These are phyloP conservation scores for Charaxes varanes DNA, from an alignment of 1,140 invertebrate genomes.

Conservation along the genomic window DNA sequence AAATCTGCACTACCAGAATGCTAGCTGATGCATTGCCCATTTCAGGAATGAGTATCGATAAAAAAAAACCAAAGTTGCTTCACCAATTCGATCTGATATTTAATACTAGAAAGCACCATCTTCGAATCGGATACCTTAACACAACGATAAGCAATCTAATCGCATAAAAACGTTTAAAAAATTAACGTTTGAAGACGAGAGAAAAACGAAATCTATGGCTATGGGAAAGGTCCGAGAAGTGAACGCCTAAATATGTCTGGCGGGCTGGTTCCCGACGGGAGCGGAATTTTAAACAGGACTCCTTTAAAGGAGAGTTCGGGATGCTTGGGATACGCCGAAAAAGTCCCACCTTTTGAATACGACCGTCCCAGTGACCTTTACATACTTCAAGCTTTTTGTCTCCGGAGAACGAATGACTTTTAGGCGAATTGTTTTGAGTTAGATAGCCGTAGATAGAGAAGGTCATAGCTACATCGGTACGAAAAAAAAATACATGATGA, in stretches of 20 bases:
- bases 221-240: conserved; percentile 7
- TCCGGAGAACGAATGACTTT: neutral
- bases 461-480: too few relatives aligned
- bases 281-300: conserved; percentile 7
- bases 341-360: conserved; percentile 3
- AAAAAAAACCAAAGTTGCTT: too few relatives aligned
- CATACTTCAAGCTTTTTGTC: conserved; percentile 1
- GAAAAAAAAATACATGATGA: too few relatives aligned
- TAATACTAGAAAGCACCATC: too few relatives aligned
- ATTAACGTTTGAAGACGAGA: neutral
- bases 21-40: too few relatives aligned
- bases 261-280: conserved; percentile 3
- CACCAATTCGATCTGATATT: too few relatives aligned
- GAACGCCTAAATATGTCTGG: conserved; percentile 6
- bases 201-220: neutral
- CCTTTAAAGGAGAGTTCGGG: conserved; percentile 6
- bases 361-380: conserved; percentile 5
- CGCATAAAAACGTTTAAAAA: neutral
- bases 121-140: too few relatives aligned
- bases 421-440: too few relatives aligned
- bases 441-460: too few relatives aligned
- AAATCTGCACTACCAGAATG: too few relatives aligned
- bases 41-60: too few relatives aligned
- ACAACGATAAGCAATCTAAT: too few relatives aligned
- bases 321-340: conserved; percentile 1